A percentile compares a stretch with the other conserved stretches of the same genome.
These are phyloP conservation scores for Tyto alba DNA, from an alignment of 2,113 vertebrate species.

Conservation along the genomic window DNA sequence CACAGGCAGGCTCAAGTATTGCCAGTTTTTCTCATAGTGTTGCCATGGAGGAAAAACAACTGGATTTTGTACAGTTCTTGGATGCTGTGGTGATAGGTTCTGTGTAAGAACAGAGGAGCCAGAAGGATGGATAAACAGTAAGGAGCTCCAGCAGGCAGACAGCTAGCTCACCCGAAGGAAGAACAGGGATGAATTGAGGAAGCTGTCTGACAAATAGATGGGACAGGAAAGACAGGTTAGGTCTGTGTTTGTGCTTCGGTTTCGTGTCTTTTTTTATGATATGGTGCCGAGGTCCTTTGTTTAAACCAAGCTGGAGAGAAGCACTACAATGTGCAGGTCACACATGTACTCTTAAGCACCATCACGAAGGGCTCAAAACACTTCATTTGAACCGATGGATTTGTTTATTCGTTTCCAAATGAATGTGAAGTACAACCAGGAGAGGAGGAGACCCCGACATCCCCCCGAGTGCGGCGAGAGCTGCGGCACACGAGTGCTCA, in stretches of 20 bases:
- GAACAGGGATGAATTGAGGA: not conserved
- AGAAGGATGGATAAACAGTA: not conserved
- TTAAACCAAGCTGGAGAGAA: not conserved
- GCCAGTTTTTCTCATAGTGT: not conserved
- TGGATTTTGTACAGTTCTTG: conserved; percentile 13
- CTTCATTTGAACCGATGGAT: not conserved
- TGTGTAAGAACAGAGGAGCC: not conserved
- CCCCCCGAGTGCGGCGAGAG: accelerated
- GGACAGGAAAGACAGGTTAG: not conserved
- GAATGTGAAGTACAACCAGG: accelerated
- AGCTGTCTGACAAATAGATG: not conserved
- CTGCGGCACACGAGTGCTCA: accelerated
- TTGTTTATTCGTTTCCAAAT: not conserved
- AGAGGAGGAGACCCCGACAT: not conserved
- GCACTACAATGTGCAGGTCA: not conserved
- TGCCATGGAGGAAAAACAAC: not conserved
- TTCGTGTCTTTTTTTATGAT: not conserved
- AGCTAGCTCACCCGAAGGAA: not conserved
- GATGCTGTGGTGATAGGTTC: not conserved
- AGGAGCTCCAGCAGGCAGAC: not conserved
- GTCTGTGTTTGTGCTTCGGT: not conserved
- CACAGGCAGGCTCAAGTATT: not conserved
- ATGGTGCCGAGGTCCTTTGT: not conserved
- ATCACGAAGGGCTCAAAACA: not conserved
- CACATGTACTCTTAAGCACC: accelerated